Evolutionary conservation across 2,888 invertebrate genomes (phyloP).

Genomic region (Nasonovia ribisnigri): DNA sequence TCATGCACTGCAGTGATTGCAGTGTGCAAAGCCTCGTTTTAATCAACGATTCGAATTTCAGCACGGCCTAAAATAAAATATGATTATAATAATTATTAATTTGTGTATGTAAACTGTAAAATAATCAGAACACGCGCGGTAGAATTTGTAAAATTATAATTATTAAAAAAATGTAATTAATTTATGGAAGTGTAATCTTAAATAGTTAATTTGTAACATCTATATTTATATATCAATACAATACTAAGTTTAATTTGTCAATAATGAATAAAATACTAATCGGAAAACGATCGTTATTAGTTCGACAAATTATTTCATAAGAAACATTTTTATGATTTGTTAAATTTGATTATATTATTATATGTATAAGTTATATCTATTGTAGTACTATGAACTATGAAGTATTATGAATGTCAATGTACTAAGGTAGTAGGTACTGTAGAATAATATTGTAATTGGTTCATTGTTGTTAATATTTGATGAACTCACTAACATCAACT

Average conservation of each 20-base stretch:
- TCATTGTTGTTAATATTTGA: neutral
- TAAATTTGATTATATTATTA: constrained; percentile 2
- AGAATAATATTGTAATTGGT: neutral
- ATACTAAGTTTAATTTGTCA: no score
- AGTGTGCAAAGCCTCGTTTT: no score
- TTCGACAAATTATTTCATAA: neutral
- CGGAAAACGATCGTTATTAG: neutral
- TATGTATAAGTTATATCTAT: neutral
- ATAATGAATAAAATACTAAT: neutral
- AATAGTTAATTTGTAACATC: neutral
- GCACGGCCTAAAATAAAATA: neutral
- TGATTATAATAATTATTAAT: neutral
- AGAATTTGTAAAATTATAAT: neutral
- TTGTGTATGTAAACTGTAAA: no score
- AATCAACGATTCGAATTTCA: neutral
- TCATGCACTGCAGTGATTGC: no score
- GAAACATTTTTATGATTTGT: neutral
- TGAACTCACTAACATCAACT: neutral
- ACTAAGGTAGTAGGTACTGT: neutral
- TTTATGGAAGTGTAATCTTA: neutral
- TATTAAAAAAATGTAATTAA: neutral
- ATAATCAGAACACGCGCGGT: neutral
- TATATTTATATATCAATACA: no score
- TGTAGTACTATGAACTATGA: neutral
- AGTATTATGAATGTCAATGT: neutral